These are phyloP conservation scores for Trachelipus rathkii DNA, from an alignment of 1,140 invertebrate species.

Conservation along the genomic window DNA sequence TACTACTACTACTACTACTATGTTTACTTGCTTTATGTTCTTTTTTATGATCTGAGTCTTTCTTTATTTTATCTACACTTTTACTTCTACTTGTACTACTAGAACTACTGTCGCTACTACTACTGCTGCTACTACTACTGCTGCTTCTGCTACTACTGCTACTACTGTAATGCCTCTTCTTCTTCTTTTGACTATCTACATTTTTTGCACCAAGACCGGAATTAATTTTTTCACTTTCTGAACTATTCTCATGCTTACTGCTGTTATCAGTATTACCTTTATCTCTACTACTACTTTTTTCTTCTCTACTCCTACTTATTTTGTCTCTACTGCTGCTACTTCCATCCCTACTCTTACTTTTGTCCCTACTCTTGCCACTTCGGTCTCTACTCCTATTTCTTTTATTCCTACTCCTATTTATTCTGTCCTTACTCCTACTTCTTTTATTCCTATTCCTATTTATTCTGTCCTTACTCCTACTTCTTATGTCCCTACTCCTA, in stretches of 20 bases:
- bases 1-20: too few species aligned
- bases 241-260: constrained; percentile 35
- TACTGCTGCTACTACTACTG: too few species aligned
- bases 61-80: too few species aligned
- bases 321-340: constrained; percentile 26
- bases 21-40: too few species aligned
- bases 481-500: background rate
- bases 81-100: too few species aligned
- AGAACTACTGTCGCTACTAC: too few species aligned
- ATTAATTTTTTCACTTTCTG: constrained; percentile 20
- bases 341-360: constrained; percentile 45
- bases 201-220: too few species aligned
- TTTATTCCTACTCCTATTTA: constrained; percentile 24
- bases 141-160: too few species aligned
- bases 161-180: too few species aligned
- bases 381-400: constrained; percentile 45
- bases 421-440: background rate
- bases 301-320: constrained; percentile 50
- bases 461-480: background rate
- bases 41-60: too few species aligned
- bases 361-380: constrained; percentile 22
- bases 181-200: too few species aligned
- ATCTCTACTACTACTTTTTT: constrained; percentile 24
- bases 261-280: constrained; percentile 48
- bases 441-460: background rate